Evolutionary conservation across 2,888 invertebrate species (phyloP).

Genomic region (Galerucella calmariensis): DNA sequence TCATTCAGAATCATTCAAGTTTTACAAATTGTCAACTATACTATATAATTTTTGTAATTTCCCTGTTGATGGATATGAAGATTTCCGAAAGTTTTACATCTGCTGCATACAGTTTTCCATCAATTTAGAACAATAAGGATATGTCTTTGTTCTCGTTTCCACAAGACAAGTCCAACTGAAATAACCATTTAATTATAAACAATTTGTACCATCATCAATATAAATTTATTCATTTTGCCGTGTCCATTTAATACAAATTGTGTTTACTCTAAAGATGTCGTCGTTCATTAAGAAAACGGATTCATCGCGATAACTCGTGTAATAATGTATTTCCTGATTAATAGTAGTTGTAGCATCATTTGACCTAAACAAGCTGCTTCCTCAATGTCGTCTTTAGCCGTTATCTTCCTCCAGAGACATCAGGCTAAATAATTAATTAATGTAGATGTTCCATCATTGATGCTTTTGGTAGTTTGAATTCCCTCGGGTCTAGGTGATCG

Average conservation of each 20-base stretch:
- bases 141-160: no score
- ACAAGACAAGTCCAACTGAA: no score
- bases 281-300: not conserved
- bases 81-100: no score
- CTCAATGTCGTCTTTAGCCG: conserved; percentile 2
- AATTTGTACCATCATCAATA: not conserved
- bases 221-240: not conserved
- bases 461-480: not conserved
- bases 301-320: not conserved
- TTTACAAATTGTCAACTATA: no score
- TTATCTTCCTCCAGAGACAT: not conserved
- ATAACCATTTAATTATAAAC: no score
- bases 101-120: no score
- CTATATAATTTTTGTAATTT: no score
- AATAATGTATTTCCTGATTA: conserved; percentile 6
- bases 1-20: no score
- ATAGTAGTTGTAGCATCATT: conserved; percentile 6
- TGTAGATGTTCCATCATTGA: not conserved
- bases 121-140: no score
- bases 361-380: not conserved
- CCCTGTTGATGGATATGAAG: no score
- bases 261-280: not conserved
- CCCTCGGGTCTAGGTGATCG: not conserved
- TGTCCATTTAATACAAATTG: not conserved
- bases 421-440: conserved; percentile 5